A percentile compares a stretch with the other conserved stretches of the same genome.
Conservation (phyloP, 1,140 invertebrate genomes). For the Daktulosphaira vitifoliae region DNA sequence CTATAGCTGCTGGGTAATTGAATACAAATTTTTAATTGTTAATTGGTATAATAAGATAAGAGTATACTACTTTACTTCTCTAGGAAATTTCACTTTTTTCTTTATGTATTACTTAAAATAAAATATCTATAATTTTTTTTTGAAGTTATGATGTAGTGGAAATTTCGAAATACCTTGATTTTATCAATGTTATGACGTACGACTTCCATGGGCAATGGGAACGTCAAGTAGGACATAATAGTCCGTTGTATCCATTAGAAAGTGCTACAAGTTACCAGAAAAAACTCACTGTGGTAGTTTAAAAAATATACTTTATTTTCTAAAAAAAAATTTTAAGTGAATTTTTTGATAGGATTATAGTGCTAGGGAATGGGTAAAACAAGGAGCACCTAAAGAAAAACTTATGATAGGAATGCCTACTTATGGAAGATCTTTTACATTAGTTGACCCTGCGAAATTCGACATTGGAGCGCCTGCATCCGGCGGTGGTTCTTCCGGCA, state of each 20-base stretch:
- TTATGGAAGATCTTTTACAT: conserved; percentile 87
- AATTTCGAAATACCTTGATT: conserved; percentile 87
- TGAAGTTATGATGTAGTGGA: conserved; percentile 79
- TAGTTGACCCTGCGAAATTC: conserved; percentile 79
- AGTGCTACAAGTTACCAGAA: conserved; percentile 82
- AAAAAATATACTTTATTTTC: too few relatives aligned
- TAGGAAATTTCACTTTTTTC: too few relatives aligned
- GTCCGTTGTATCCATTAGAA: conserved; percentile 78
- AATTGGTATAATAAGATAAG: background rate
- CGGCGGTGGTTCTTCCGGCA: conserved; percentile 71
- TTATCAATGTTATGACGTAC: conserved; percentile 91
- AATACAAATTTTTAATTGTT: background rate
- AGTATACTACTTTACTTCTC: too few relatives aligned
- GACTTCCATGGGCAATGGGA: conserved; percentile 93
- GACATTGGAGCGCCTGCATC: conserved; percentile 86
- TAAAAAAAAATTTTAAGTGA: background rate
- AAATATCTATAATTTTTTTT: conserved; percentile 5
- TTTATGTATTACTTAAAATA: too few relatives aligned
- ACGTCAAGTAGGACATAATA: conserved; percentile 83
- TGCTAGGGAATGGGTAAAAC: conserved; percentile 83
- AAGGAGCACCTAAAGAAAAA: conserved; percentile 91
- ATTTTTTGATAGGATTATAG: conserved; percentile 64
- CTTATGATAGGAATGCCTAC: conserved; percentile 91
- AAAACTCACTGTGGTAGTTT: conserved; percentile 79
- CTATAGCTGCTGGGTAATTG: conserved; percentile 70